Base-by-base conservation (phyloP, 2,888 invertebrate genomes). In the Resseliella maxima region DNA sequence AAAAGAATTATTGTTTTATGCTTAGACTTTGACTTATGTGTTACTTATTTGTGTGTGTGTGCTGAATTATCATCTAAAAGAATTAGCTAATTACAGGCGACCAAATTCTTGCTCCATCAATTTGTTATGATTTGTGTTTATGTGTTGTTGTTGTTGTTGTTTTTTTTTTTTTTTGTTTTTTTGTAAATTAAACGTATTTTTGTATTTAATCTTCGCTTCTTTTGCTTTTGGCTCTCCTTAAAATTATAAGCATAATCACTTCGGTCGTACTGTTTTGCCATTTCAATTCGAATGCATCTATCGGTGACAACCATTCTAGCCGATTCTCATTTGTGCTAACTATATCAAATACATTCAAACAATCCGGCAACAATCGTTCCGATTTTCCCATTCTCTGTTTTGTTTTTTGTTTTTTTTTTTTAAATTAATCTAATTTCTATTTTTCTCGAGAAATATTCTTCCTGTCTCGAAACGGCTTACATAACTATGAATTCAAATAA, bases 231-330 rank as follows among this genome's bases (percentile, higher is more conserved):
- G 83, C 45, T 85, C 85, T 31, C 45, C 85, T 85, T 85, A 85
- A 85, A 85, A 85, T 85, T 85, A 85, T 85, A 85, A 85, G 85
- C 85, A 85, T 85, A 85, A 85, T 85, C 45, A 83, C 41, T 45
- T 85, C 83, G 83, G 83, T 83, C 38, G 83, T 83, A 36, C 21
- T 36, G 21, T 72, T n/a, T 72, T 72, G 72, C 72, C 72, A 72
- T 72, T 72, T 36, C 81, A 5, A 8, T 83, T 83, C 83, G 83
- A 83, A 83, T 83, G n/a, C 83, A 36, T n/a, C 38, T 38, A 83
- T 35, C 35, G 18, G 72, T 10, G 27, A 36, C 1, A 18, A 3
- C 3, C 1, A n/a, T 0, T 83, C 12, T n/a, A 24, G n/a, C 24
- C 83, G 83, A 83, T 38, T n/a, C 59, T 83, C 24, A 83, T 38